Percentiles rank a stretch among this genome's conserved stretches.
Conservation (phyloP, 92 coral and sea anemone genomes). For the Paragorgia papillata region DNA sequence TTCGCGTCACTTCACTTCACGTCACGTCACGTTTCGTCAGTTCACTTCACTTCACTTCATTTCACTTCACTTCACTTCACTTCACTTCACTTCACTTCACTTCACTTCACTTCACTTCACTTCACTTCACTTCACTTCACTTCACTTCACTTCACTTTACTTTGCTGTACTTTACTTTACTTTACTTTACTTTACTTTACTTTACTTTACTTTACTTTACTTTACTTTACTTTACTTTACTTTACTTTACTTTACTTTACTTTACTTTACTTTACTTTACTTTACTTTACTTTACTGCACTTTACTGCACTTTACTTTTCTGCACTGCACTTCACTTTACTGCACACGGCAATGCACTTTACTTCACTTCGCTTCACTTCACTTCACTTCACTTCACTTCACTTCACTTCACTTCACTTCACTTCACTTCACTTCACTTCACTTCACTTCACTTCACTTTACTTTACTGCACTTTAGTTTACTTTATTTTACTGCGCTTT, state of each 20-base stretch:
- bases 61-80: slow-evolving; percentile 19
- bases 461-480: no score
- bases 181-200: not conserved
- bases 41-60: no score
- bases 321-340: slow-evolving; percentile 22
- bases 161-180: not conserved
- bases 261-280: slow-evolving; percentile 17
- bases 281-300: slow-evolving; percentile 1
- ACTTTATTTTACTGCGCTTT: no score
- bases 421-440: slow-evolving; percentile 9
- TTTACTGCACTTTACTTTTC: slow-evolving; percentile 21
- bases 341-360: slow-evolving; percentile 11
- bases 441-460: slow-evolving; percentile 4
- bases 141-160: slow-evolving; percentile 3
- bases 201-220: not conserved
- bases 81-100: slow-evolving; percentile 1
- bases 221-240: not conserved
- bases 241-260: not conserved
- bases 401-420: slow-evolving; percentile 13
- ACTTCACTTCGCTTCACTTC: slow-evolving; percentile 29
- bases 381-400: slow-evolving; percentile 10
- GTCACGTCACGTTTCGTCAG: no score
- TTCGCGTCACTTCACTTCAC: no score
- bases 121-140: slow-evolving; percentile 3
- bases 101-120: not conserved